Percentiles rank a stretch among this genome's conserved stretches.
These are phyloP conservation scores for Liodrosophila aerea DNA, from an alignment of 2,888 invertebrate species.

Conservation along the genomic window DNA sequence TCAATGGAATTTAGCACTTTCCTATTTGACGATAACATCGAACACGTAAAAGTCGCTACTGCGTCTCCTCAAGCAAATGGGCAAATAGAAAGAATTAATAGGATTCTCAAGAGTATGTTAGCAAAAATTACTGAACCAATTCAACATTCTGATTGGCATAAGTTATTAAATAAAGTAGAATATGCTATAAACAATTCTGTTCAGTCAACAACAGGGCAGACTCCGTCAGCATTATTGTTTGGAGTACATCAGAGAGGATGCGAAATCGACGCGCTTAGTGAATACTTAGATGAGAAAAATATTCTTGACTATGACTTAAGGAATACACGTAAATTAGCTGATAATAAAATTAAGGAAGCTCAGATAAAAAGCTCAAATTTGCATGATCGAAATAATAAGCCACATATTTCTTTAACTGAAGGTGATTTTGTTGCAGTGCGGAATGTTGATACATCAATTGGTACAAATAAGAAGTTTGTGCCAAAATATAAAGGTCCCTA, in stretches of 20 bases:
- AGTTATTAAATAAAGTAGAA: background rate
- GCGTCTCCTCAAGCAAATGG: no score
- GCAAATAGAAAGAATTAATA: no score
- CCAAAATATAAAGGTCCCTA: constrained; percentile 8
- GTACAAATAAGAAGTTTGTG: background rate
- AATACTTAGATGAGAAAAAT: background rate
- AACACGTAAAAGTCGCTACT: no score
- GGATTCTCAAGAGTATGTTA: constrained; percentile 5
- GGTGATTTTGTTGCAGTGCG: no score
- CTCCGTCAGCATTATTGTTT: background rate
- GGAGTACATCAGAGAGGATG: background rate
- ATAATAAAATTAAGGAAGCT: background rate
- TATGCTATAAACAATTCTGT: constrained; percentile 3
- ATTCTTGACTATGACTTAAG: background rate
- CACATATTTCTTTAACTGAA: no score
- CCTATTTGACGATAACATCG: no score
- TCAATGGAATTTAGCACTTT: no score
- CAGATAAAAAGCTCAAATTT: background rate
- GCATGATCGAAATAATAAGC: no score
- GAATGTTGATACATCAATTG: no score
- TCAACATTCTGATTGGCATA: constrained; percentile 1
- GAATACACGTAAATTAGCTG: background rate
- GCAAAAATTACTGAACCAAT: constrained; percentile 1
- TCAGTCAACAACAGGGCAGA: constrained; percentile 1
- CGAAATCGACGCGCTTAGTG: background rate